These are phyloP conservation scores for Mya arenaria DNA, from an alignment of 1,140 invertebrate genomes.

Conservation along the genomic window DNA sequence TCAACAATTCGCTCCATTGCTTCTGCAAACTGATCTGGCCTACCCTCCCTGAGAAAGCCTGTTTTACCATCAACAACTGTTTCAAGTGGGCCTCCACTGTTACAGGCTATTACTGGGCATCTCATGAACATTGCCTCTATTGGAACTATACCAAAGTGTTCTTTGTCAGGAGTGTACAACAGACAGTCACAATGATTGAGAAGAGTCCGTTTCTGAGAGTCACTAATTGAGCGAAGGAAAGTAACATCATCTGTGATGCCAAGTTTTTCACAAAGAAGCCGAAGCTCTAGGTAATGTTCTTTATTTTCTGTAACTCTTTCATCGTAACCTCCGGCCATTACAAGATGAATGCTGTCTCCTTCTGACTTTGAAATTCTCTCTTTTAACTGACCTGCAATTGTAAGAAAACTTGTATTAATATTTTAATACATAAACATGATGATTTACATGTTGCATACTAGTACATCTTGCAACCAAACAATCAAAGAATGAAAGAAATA, in stretches of 20 bases:
- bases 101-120: conserved; percentile 96
- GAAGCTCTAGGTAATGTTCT: conserved; percentile 92
- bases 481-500: too few relatives aligned
- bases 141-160: conserved; percentile 99
- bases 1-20: conserved; percentile 89
- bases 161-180: conserved; percentile 97
- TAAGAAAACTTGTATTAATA: background rate
- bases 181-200: conserved; percentile 89
- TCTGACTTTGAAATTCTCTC: conserved; percentile 81
- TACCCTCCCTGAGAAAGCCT: conserved; percentile 91
- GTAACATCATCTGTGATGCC: conserved; percentile 89
- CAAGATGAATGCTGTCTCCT: conserved; percentile 85
- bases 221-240: conserved; percentile 93
- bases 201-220: conserved; percentile 91
- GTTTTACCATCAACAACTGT: conserved; percentile 94
- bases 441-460: too few relatives aligned
- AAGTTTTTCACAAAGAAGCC: conserved; percentile 85
- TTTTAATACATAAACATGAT: too few relatives aligned
- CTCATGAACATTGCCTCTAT: conserved; percentile 98
- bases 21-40: conserved; percentile 87
- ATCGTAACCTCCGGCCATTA: conserved; percentile 99
- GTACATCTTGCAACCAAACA: too few relatives aligned
- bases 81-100: conserved; percentile 97
- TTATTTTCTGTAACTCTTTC: conserved; percentile 93
- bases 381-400: conserved; percentile 69